Conservation (phyloP, 1,140 invertebrate genomes). For the Drosophila albomicans region DNA sequence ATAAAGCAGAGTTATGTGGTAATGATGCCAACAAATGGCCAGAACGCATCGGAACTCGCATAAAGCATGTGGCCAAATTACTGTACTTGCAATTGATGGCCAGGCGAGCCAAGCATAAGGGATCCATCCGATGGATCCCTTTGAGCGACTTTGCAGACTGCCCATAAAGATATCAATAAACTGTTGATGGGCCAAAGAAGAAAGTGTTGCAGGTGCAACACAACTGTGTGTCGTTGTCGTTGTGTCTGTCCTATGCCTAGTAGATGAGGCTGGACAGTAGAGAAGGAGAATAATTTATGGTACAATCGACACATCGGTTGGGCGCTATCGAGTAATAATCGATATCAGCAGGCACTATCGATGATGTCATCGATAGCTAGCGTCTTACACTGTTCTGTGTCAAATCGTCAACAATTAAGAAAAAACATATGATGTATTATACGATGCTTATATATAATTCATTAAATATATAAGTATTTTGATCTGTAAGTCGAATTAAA, state of each 20-base stretch:
- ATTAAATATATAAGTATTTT: too few species aligned
- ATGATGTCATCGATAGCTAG: too few species aligned
- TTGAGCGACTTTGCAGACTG: not conserved
- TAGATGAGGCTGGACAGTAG: not conserved
- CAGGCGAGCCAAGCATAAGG: conserved; percentile 24
- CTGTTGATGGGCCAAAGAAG: conserved; percentile 24
- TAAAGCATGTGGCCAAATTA: conserved; percentile 63
- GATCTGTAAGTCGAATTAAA: too few species aligned
- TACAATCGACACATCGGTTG: too few species aligned
- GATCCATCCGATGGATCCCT: conserved; percentile 10
- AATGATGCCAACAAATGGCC: conserved; percentile 63
- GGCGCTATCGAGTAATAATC: too few species aligned
- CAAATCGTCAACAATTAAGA: too few species aligned
- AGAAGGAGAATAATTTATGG: too few species aligned
- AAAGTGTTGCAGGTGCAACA: conserved; percentile 54
- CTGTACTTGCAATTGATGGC: conserved; percentile 73
- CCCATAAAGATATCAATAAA: conserved; percentile 43
- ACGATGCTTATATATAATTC: too few species aligned
- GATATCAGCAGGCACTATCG: too few species aligned
- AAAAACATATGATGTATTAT: too few species aligned
- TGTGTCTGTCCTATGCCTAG: not conserved
- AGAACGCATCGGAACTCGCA: conserved; percentile 46
- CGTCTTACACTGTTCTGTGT: too few species aligned
- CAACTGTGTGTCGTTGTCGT: not conserved
- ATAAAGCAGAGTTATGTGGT: conserved; percentile 78